Evolutionary conservation across 1,140 invertebrate species (phyloP).

Genomic region (Drosophila kurseongensis): DNA sequence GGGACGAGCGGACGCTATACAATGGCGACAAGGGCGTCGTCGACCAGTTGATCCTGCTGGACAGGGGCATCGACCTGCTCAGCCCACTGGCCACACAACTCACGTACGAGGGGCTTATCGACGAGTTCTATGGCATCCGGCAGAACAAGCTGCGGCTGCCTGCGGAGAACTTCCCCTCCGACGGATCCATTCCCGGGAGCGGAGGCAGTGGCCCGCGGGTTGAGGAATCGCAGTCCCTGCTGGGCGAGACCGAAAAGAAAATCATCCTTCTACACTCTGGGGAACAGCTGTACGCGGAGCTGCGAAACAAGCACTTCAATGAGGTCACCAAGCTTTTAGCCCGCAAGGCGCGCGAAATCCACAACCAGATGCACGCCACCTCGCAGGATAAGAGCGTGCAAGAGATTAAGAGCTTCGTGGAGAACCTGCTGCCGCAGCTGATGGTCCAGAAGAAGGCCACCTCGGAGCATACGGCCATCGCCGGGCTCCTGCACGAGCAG

Average conservation of each 20-base stretch:
- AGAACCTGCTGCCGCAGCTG: slow-evolving; percentile 92
- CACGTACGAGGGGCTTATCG: slow-evolving; percentile 98
- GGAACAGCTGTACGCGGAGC: slow-evolving; percentile 95
- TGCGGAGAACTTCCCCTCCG: slow-evolving; percentile 91
- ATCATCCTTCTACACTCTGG: slow-evolving; percentile 95
- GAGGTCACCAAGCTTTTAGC: slow-evolving; percentile 94
- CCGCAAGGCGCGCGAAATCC: slow-evolving; percentile 94
- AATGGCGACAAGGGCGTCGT: slow-evolving; percentile 87
- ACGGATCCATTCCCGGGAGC: slow-evolving; percentile 86
- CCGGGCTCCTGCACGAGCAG: slow-evolving; percentile 87
- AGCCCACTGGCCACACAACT: slow-evolving; percentile 97
- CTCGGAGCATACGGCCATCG: slow-evolving; percentile 89
- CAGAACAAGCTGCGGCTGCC: slow-evolving; percentile 92
- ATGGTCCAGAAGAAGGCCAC: slow-evolving; percentile 94
- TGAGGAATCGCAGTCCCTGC: slow-evolving; percentile 21
- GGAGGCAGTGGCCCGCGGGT: slow-evolving; percentile 26
- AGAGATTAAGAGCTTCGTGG: slow-evolving; percentile 97
- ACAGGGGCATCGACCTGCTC: slow-evolving; percentile 95
- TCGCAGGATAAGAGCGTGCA: slow-evolving; percentile 94
- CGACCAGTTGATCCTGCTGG: slow-evolving; percentile 95
- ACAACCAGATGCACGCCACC: slow-evolving; percentile 93
- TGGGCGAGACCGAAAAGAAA: slow-evolving; percentile 87
- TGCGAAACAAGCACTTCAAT: slow-evolving; percentile 97
- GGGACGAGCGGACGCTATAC: slow-evolving; percentile 88
- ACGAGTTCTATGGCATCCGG: slow-evolving; percentile 87